Evolutionary conservation across 2,113 vertebrate genomes (phyloP).

Genomic region (Syrrhaptes paradoxus): DNA sequence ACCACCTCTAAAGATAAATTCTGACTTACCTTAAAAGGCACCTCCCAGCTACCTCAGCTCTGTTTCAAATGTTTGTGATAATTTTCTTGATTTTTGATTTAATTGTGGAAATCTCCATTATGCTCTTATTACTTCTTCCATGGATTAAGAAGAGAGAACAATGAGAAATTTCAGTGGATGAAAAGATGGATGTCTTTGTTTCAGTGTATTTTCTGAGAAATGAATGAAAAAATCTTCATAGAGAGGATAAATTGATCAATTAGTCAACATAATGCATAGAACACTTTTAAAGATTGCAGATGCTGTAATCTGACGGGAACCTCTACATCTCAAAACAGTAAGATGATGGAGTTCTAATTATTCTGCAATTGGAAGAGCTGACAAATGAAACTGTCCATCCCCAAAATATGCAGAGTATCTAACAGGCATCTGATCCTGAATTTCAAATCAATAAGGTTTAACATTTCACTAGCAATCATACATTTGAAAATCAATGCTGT

Average conservation of each 20-base stretch:
- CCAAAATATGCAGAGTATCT: constrained; percentile 66
- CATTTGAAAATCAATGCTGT: constrained; percentile 77
- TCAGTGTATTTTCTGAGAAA: neutral
- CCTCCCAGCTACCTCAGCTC: neutral
- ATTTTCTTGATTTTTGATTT: neutral
- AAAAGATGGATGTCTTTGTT: neutral
- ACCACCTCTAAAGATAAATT: neutral
- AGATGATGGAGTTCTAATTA: constrained; percentile 44
- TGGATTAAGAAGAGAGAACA: neutral
- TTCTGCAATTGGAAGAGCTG: constrained; percentile 55
- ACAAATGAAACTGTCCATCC: constrained; percentile 65
- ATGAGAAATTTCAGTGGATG: neutral
- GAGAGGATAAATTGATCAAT: constrained; percentile 31
- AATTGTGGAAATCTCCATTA: neutral
- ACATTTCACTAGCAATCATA: constrained; percentile 77
- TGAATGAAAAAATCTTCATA: neutral
- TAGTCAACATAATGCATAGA: constrained; percentile 15
- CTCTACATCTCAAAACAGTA: neutral
- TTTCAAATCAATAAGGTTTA: constrained; percentile 78
- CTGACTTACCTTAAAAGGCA: neutral
- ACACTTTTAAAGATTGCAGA: constrained; percentile 15
- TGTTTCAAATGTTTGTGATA: neutral
- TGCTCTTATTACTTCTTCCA: neutral
- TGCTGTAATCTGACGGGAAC: constrained; percentile 33
- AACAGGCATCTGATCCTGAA: constrained; percentile 62